These are phyloP conservation scores for Sarotherodon lohbergeri DNA, from an alignment of 2,113 vertebrate genomes.

Conservation along the genomic window DNA sequence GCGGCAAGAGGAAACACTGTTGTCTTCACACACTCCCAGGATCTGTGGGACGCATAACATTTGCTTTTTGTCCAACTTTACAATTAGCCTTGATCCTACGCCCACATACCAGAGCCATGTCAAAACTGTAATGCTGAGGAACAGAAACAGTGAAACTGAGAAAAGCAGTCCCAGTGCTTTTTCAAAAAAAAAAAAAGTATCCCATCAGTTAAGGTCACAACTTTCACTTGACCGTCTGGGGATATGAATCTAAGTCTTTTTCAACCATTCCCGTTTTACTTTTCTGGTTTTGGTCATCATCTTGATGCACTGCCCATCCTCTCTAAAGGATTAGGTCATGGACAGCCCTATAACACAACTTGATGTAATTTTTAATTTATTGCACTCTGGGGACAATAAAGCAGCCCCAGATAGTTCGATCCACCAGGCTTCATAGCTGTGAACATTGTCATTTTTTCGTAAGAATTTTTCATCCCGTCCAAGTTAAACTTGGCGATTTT, in stretches of 20 bases:
- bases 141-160: background rate
- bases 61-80: background rate
- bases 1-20: background rate
- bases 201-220: background rate
- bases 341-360: accelerated
- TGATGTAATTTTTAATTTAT: background rate
- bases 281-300: background rate
- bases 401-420: background rate
- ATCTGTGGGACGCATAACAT: background rate
- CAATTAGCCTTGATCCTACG: background rate
- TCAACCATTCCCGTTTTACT: background rate
- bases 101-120: background rate
- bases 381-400: background rate
- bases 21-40: background rate
- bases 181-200: background rate
- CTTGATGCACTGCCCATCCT: background rate
- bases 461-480: background rate
- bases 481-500: background rate
- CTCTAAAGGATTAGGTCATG: background rate
- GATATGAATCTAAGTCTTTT: background rate
- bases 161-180: background rate
- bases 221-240: background rate
- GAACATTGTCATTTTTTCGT: background rate
- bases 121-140: background rate
- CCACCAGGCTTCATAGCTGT: background rate